phyloP scores from a whole-genome alignment of 2,888 invertebrate species.

The Oithona nana region DNA sequence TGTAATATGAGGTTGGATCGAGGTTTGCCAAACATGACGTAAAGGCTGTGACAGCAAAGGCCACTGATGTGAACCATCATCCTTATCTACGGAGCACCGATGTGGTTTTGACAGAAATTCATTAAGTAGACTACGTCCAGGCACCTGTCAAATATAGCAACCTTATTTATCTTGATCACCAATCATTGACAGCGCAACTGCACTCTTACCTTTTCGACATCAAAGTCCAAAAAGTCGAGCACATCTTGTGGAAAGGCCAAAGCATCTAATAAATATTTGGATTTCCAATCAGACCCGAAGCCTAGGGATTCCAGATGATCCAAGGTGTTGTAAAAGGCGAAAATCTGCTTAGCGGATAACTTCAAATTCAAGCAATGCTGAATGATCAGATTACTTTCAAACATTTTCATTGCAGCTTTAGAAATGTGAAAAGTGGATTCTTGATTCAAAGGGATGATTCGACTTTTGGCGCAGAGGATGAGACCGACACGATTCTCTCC shows the following conservation, averaged over 20 bases:
- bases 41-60: too few species aligned
- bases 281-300: too few species aligned
- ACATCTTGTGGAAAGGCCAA: too few species aligned
- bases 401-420: neutral
- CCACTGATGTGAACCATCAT: too few species aligned
- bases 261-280: too few species aligned
- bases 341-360: neutral
- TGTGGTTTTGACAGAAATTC: neutral
- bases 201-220: too few species aligned
- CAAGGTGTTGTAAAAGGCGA: too few species aligned
- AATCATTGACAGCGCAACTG: too few species aligned
- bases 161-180: too few species aligned
- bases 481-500: neutral
- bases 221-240: neutral
- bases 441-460: neutral
- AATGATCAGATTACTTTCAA: neutral
- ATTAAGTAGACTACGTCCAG: neutral
- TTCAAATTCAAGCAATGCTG: neutral
- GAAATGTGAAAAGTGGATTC: neutral
- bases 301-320: too few species aligned
- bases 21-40: too few species aligned
- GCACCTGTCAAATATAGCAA: neutral
- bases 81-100: neutral
- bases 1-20: too few species aligned
- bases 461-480: neutral